Percentiles rank a stretch among this genome's conserved stretches.
These are phyloP conservation scores for Gymnocheta viridis DNA, from an alignment of 2,888 invertebrate genomes.

Conservation along the genomic window DNA sequence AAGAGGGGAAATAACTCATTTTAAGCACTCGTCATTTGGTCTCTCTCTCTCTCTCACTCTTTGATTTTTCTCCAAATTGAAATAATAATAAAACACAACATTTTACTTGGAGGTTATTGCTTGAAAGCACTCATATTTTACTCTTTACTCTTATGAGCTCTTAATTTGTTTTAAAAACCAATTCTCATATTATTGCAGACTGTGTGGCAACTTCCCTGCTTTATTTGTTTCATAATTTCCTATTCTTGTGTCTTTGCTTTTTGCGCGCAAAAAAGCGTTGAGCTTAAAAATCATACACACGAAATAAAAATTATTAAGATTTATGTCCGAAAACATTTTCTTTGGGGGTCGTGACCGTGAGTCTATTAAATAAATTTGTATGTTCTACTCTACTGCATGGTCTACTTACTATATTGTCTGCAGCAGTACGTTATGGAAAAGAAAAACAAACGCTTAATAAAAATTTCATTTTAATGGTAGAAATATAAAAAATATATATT, in stretches of 20 bases:
- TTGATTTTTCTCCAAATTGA: neutral
- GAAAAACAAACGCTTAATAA: constrained; percentile 4
- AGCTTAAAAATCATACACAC: constrained; percentile 60
- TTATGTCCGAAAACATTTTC: constrained; percentile 79
- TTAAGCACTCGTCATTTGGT: neutral
- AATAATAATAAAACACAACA: neutral
- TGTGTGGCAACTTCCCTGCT: constrained; percentile 70
- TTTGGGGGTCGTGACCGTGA: constrained; percentile 69
- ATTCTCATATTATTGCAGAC: constrained; percentile 65
- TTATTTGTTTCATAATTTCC: constrained; percentile 35
- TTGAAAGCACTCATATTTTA: constrained; percentile 19
- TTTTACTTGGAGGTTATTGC: constrained; percentile 55
- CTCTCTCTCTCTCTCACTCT: constrained; percentile 20
- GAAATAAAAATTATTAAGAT: constrained; percentile 76
- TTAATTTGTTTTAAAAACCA: constrained; percentile 26
- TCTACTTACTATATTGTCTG: constrained; percentile 41
- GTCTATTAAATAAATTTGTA: constrained; percentile 67
- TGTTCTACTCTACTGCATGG: constrained; percentile 44
- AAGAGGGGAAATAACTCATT: constrained; percentile 59
- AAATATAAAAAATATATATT: neutral
- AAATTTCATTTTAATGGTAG: neutral
- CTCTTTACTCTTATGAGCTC: constrained; percentile 2
- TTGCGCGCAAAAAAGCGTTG: constrained; percentile 35
- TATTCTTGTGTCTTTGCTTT: constrained; percentile 20
- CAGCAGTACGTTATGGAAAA: neutral